Base-by-base conservation (phyloP, 1,140 invertebrate species). In the Cecropterus lyciades region DNA sequence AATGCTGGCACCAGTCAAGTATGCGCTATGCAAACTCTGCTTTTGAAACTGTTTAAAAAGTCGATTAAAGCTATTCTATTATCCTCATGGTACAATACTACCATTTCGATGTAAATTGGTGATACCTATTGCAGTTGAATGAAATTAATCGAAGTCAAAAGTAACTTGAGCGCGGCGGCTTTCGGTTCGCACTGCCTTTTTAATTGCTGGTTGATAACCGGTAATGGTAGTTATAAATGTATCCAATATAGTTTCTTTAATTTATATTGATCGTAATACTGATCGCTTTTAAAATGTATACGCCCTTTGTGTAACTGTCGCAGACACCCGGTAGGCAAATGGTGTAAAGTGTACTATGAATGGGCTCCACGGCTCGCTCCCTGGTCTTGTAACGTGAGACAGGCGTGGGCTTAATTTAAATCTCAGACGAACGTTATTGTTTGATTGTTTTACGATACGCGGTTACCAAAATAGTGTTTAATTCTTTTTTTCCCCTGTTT, bases 191-290 rank as follows among this genome's bases (percentile, higher is more conserved):
- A 76, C 70, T 80, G 81, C 76, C 77, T 81, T 75, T 85, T 84
- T 89, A 85, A 89, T 87, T 89, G 83, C 77, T 85, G 75, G 70
- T 79, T 85, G 82, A 89, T 85, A 85, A 83, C 79, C 73, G 70
- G 77, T 85, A 88, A 88, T 88, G 81, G 74, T 85, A 53, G 85
- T n/a, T 84, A 82, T 88, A 85, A 87, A 88, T 80, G 81, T 79
- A 74, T 73, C 78, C 77, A 81, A 85, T 83, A 84, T 78, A 75
- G 69, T 79, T 82, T 75, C 70, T 73, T 77, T 73, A 70, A 74
- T 80, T 84, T 77, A 73, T 77, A 77, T 71, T 75, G 72, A 71
- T 74, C 59, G 62, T 67, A 76, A 75, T 72, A 72, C 65, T 17
- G 68, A 74, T 77, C 67, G 69, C 55, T 52, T 76, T 82, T 72